Percentiles rank a stretch among this genome's conserved stretches.
phyloP scores from a whole-genome alignment of 2,113 vertebrate genomes.

The Pithys albifrons region DNA sequence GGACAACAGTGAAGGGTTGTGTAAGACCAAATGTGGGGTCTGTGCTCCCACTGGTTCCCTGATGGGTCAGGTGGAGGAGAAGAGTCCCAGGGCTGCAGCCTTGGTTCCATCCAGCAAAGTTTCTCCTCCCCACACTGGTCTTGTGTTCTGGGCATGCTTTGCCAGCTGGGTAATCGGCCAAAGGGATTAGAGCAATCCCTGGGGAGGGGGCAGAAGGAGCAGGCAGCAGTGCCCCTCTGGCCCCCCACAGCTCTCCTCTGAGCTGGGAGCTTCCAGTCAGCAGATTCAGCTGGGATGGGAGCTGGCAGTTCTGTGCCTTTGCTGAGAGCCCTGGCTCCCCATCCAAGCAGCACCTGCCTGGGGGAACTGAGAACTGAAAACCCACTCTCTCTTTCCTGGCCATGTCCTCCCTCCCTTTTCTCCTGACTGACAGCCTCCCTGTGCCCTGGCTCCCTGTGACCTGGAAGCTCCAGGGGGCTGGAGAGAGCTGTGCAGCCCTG shows the following conservation, averaged over 20 bases:
- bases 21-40: accelerated
- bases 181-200: neutral
- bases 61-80: neutral
- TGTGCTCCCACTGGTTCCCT: neutral
- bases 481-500: neutral
- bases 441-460: neutral
- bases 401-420: neutral
- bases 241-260: neutral
- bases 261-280: neutral
- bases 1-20: accelerated
- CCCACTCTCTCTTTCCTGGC: neutral
- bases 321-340: neutral
- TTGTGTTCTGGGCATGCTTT: neutral
- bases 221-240: neutral
- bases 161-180: neutral
- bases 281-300: neutral
- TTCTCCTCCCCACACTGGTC: neutral
- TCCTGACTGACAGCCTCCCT: neutral
- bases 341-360: neutral
- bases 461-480: neutral
- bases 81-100: neutral
- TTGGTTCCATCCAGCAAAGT: neutral
- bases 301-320: neutral
- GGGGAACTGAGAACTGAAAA: neutral
- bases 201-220: neutral